These are phyloP conservation scores for Heliconius cydno DNA, from an alignment of 2,888 invertebrate genomes.

Conservation along the genomic window DNA sequence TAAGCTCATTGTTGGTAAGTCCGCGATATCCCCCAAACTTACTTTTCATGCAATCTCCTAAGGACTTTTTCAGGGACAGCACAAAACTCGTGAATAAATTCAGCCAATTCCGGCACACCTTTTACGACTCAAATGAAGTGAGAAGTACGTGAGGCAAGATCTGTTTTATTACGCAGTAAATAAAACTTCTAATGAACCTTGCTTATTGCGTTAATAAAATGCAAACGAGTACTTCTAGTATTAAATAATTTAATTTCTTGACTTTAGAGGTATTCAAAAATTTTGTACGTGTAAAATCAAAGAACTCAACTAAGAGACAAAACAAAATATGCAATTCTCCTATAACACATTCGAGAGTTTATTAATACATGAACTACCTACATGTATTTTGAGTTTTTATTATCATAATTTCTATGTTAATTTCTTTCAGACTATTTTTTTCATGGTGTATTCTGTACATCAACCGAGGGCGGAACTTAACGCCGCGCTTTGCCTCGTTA, in stretches of 20 bases:
- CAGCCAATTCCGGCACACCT: conserved; percentile 63
- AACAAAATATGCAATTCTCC: background rate
- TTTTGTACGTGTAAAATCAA: background rate
- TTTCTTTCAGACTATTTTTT: too few relatives aligned
- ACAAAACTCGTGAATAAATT: conserved; percentile 66
- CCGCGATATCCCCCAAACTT: background rate
- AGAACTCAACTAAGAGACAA: background rate
- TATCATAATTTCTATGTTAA: too few relatives aligned
- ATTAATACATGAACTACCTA: too few relatives aligned
- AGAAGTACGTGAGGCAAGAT: conserved; percentile 67
- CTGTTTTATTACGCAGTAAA: conserved; percentile 65
- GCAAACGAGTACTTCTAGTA: conserved; percentile 45
- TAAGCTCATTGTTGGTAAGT: background rate
- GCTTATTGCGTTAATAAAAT: conserved; percentile 71
- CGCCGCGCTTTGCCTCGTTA: too few relatives aligned
- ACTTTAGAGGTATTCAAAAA: background rate
- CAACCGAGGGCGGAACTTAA: too few relatives aligned
- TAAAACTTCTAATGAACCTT: conserved; percentile 72
- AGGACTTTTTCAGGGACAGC: conserved; percentile 19
- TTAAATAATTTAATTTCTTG: conserved; percentile 27
- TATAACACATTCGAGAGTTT: background rate
- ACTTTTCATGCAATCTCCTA: conserved; percentile 21
- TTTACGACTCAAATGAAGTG: conserved; percentile 71
- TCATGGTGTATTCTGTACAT: too few relatives aligned
- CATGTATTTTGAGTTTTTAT: too few relatives aligned